phyloP scores from a whole-genome alignment of 1,140 invertebrate genomes.

The Hycleus phaleratus region DNA sequence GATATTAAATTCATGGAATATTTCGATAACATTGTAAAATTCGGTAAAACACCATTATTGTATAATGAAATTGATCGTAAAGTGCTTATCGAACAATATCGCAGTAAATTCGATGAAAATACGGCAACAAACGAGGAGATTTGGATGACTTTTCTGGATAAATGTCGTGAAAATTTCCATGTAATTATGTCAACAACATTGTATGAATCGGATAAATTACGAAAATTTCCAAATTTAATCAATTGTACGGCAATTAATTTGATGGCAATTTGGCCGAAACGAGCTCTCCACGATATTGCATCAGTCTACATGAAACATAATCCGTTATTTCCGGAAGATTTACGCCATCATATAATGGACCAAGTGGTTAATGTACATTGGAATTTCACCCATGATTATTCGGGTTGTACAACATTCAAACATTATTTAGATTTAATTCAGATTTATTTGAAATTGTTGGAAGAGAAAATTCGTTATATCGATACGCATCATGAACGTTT shows the following conservation, averaged over 20 bases:
- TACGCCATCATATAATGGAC: slow-evolving; percentile 58
- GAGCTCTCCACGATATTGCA: slow-evolving; percentile 79
- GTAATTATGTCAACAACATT: slow-evolving; percentile 87
- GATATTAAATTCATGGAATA: slow-evolving; percentile 82
- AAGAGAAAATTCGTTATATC: slow-evolving; percentile 60
- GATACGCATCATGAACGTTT: slow-evolving; percentile 59
- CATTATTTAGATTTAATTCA: slow-evolving; percentile 83
- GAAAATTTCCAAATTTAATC: slow-evolving; percentile 85
- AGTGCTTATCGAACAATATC: slow-evolving; percentile 56
- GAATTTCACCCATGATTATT: slow-evolving; percentile 58
- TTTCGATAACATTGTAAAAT: slow-evolving; percentile 84
- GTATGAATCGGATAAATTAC: slow-evolving; percentile 72
- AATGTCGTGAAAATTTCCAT: slow-evolving; percentile 73
- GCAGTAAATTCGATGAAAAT: slow-evolving; percentile 57
- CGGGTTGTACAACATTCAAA: slow-evolving; percentile 79
- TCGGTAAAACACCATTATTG: slow-evolving; percentile 71
- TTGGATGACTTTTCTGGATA: slow-evolving; percentile 77
- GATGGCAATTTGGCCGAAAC: slow-evolving; percentile 86
- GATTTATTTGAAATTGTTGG: slow-evolving; percentile 65
- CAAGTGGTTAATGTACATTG: slow-evolving; percentile 80
- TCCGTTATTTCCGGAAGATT: slow-evolving; percentile 34
- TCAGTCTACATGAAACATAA: slow-evolving; percentile 64
- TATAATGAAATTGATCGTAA: slow-evolving; percentile 85
- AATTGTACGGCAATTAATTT: slow-evolving; percentile 92
- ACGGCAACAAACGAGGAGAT: slow-evolving; percentile 65